Base-by-base conservation (phyloP, 2,888 invertebrate species). In the Cryptus viduatorius region DNA sequence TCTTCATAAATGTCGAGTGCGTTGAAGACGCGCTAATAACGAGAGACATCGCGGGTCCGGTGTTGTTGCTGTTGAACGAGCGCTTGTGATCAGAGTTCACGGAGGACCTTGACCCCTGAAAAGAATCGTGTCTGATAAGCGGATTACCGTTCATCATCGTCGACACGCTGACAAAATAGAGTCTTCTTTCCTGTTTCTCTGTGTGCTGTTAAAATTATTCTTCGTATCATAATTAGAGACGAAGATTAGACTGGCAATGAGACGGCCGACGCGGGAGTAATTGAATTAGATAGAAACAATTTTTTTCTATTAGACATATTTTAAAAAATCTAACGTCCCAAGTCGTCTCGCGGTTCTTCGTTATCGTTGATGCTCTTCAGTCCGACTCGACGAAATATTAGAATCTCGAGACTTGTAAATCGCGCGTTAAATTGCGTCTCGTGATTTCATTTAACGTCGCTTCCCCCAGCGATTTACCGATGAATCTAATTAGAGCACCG, bases 401-500 rank as follows among this genome's bases (percentile, higher is more conserved):
- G 12, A 64, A 75, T 80, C 42, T 81, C 31, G 42, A 42, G 50
- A n/a, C 65, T 84, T 67, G 79, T 76, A 50, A 79, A 65, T 71
- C 71, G 76, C 50, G 65, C 67, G 71, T 76, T 72, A 79, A 84
- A 84, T 84, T 84, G 79, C 48, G 48, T 37, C 37, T 78, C 65
- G 79, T 82, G 81, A 84, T 84, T 81, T 64, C 61, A 81, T 84
- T 82, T 79, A 82, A 82, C 59, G 84, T 48, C 79, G 79, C 69
- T 75, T 84, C 84, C 50, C 68, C 78, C 81, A 71, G 50, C 65
- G 82, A 84, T 79, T 82, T 71, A 75, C 48, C 75, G 69, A 78
- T 76, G 84, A 75, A 84, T 84, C 84, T 82, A 84, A 84, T 84
- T 84, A 82, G 56, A 84, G 84, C 69, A 50, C 24, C 31, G 61